Evolutionary conservation across 2,888 invertebrate genomes (phyloP).

Genomic region (Trichogramma dendrolimi): DNA sequence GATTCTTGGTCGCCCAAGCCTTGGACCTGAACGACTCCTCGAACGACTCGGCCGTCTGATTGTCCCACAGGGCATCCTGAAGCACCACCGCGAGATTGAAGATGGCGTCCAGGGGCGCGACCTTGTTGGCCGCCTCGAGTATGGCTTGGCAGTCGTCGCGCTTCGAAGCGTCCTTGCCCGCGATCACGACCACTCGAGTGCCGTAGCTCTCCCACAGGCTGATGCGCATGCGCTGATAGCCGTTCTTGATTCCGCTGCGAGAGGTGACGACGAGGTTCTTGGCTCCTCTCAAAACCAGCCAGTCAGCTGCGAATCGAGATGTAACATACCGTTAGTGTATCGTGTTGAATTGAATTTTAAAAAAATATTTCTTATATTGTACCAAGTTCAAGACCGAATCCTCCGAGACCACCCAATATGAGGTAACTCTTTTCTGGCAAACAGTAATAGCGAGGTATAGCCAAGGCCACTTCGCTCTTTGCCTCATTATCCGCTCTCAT

Average conservation of each 20-base stretch:
- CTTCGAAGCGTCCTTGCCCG: conserved; percentile 66
- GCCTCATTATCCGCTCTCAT: conserved; percentile 36
- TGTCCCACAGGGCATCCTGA: conserved; percentile 56
- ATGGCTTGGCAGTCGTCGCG: conserved; percentile 67
- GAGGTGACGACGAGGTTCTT: conserved; percentile 75
- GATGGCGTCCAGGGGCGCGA: conserved; percentile 61
- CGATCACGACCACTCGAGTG: conserved; percentile 65
- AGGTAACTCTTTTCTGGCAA: conserved; percentile 57
- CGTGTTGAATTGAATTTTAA: too few species aligned
- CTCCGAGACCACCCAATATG: conserved; percentile 79
- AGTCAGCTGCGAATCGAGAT: conserved; percentile 61
- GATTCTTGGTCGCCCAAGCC: conserved; percentile 57
- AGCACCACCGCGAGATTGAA: conserved; percentile 65
- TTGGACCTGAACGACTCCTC: conserved; percentile 58
- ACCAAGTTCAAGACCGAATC: conserved; percentile 76
- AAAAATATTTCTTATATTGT: conserved; percentile 42
- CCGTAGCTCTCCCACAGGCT: conserved; percentile 68
- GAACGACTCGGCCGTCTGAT: conserved; percentile 55
- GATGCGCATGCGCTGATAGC: conserved; percentile 75
- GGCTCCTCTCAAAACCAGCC: conserved; percentile 80
- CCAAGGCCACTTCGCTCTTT: conserved; percentile 41
- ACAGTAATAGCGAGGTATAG: conserved; percentile 55
- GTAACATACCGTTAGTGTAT: not conserved
- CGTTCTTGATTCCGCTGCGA: conserved; percentile 71
- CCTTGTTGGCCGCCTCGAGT: conserved; percentile 56